Base-by-base conservation (phyloP, 1,140 invertebrate genomes). In the Bradysia coprophila region DNA sequence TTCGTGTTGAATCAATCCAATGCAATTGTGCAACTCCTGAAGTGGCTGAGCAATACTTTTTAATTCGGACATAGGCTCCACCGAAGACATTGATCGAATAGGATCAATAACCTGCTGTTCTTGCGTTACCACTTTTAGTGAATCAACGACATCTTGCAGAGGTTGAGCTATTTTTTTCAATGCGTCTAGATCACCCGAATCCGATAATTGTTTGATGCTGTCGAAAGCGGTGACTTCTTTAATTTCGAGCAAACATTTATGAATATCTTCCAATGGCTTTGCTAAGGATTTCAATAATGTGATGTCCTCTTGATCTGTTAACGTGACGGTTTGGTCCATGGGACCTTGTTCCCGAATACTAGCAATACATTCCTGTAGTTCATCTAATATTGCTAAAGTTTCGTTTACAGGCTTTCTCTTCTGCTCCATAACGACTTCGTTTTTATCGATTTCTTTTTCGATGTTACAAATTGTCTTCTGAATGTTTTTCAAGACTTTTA, bases 31-130 rank as follows among this genome's bases (percentile, higher is more conserved):
- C 23, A 71, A 53, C 34, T 69, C 63, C 44, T 67, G 59, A 23
- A 75, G 47, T 16, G 67, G 66, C 42, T 61, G 48, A 6, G 65
- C 68, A 40, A 72, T 58, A 28, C 60, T 62, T 43, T 65, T 52
- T 22, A 69, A 46, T 5, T 59, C 46, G 9, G 63, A 59, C 44
- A 54, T 52, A 44, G 57, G 56, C 43, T 64, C 54, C 50, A 62
- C 63, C 46, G 1, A 52, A 45, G 1, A 21, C 3, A 39, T 21
- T 22, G 21, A 21, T n/a, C 10, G 20, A 6, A 23, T 20, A n/a
- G 38, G 4, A 9, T 9, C 6, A n/a, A 36, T 5, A 5, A 36
- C 9, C 18, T 36, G 10, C 8, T 31, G 8, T n/a, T 9, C n/a
- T 9, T 31, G 28, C n/a, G n/a, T n/a, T 31, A 31, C n/a, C 28